Evolutionary conservation across 2,797 vertebrate species (phyloP), one percentile per base, ranked within the genome.

Genomic region (Halcyon leucocephala): DNA sequence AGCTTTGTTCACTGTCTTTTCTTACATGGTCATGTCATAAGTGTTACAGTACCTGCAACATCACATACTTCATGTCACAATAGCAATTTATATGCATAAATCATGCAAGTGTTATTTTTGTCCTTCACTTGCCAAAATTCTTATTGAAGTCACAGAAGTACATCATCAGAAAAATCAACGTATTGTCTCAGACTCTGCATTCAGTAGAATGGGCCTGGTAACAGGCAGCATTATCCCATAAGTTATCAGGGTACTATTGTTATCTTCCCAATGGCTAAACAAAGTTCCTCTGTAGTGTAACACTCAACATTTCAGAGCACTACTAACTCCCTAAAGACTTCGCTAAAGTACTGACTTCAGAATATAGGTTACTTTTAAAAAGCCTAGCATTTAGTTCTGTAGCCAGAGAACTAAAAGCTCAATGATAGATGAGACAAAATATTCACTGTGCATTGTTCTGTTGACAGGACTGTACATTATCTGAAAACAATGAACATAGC

Each of bases 361-460:
- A 77, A 74, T 65, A 74, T 35, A 65, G 14, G 55, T 74, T 86
- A 57, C 13, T 90, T 94, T 72, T 55, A 3, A 86, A 93, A 82
- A 95, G 66, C 21, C 48, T 60, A 86, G 31, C 21, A 73, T 90
- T 93, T 73, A 65, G 65, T 62, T 95, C 31, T 86, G 61, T 69
- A 58, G 46, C 29, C 46, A 90, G 70, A 91, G 62, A 93, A 91
- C 65, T 62, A 92, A 86, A 91, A 96, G 82, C 62, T 88, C 79
- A 89, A 66, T 82, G 82, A 87, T 55, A 52, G 51, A 64, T 72
- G 69, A 82, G 58, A 94, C 92, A 96, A 94, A 62, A 83, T 79
- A 93, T 94, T 94, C 87, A 91, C 93, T 97, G 96, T 97, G 82
- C 89, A 95, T 96, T 96, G 94, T 96, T 95, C 91, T 95, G 80